phyloP scores from a whole-genome alignment of 2,113 vertebrate species.

The Chelonoidis abingdonii region DNA sequence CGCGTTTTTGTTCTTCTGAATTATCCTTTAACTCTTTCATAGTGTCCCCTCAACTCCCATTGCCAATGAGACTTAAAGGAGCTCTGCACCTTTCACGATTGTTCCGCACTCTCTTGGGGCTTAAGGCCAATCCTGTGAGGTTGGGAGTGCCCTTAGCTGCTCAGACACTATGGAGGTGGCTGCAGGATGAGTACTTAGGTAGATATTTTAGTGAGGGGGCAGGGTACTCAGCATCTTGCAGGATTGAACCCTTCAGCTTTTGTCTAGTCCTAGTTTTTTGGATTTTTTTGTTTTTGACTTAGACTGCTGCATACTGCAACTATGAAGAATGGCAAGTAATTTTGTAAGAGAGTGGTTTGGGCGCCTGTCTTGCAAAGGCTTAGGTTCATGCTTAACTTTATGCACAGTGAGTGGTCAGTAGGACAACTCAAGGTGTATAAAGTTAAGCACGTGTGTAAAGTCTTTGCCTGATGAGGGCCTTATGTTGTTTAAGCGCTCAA shows the following conservation, averaged over 20 bases:
- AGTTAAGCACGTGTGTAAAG: not conserved
- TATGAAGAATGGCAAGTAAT: not conserved
- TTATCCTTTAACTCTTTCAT: conserved; percentile 14
- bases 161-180: not conserved
- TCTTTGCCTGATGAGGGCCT: not conserved
- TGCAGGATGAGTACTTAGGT: not conserved
- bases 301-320: not conserved
- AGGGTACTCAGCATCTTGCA: not conserved
- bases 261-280: not conserved
- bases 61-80: not conserved
- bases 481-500: not conserved
- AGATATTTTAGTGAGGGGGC: not conserved
- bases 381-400: not conserved
- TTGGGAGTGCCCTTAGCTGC: not conserved
- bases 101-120: not conserved
- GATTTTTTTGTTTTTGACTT: not conserved
- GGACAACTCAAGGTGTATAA: not conserved
- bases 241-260: not conserved
- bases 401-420: not conserved
- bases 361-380: not conserved
- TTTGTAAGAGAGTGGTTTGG: not conserved
- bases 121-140: not conserved
- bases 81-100: not conserved
- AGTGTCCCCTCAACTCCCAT: not conserved
- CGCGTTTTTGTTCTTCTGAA: not conserved